Conservation (phyloP, 92 coral and sea anemone species). For the Palythoa heliodiscus region DNA sequence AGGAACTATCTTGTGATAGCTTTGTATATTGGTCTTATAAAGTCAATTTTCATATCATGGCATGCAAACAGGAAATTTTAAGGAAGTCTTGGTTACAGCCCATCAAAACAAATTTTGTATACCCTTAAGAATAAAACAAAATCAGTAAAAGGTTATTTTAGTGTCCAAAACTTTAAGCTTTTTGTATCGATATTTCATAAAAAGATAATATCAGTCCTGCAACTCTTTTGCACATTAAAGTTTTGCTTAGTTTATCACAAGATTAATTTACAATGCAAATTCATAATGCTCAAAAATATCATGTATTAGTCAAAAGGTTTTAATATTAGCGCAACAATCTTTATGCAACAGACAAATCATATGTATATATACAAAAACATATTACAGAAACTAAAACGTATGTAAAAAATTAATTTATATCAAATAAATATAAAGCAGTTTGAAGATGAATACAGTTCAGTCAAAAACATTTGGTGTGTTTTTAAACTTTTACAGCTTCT, state of each 20-base stretch:
- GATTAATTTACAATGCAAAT: conserved; percentile 1
- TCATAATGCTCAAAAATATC: neutral
- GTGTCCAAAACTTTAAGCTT: neutral
- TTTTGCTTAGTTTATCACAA: neutral
- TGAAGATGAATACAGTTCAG: no score
- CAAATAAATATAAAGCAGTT: no score
- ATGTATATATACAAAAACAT: no score
- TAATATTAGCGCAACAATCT: no score
- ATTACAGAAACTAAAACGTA: no score
- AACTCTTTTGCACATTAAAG: neutral
- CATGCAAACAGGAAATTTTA: neutral
- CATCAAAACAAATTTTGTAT: neutral
- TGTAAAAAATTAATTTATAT: no score
- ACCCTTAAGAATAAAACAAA: neutral
- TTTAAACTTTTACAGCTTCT: no score
- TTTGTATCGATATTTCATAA: neutral
- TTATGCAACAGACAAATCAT: no score
- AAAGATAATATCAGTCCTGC: neutral
- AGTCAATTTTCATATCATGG: neutral
- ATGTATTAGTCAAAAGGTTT: no score
- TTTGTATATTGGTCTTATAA: neutral
- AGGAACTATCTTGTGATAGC: neutral
- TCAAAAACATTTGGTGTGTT: no score
- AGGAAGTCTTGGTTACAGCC: neutral
- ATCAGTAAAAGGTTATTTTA: neutral